phyloP scores from a whole-genome alignment of 2,888 invertebrate genomes.

The Cetonia aurata region DNA sequence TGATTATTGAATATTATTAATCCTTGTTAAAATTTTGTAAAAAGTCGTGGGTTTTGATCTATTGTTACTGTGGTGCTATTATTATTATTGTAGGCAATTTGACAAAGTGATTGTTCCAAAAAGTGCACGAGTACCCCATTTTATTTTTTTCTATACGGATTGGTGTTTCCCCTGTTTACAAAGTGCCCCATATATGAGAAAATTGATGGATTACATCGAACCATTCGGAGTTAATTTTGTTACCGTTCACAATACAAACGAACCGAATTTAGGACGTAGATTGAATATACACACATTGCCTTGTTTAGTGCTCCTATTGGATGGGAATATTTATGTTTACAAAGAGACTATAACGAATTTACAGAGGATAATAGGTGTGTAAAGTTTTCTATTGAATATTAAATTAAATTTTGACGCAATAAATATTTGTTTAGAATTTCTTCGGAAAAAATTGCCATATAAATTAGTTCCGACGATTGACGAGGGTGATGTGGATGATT shows the following conservation, averaged over 20 bases:
- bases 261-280: conserved; percentile 80
- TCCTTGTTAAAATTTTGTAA: too few species aligned
- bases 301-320: conserved; percentile 82
- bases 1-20: too few species aligned
- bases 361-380: conserved; percentile 81
- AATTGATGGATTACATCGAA: conserved; percentile 87
- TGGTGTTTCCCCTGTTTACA: conserved; percentile 95
- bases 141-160: conserved; percentile 93
- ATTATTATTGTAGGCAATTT: conserved; percentile 77
- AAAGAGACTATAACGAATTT: conserved; percentile 85
- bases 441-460: conserved; percentile 88
- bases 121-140: conserved; percentile 84
- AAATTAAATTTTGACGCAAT: too few species aligned
- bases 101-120: conserved; percentile 89
- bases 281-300: conserved; percentile 87
- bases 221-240: conserved; percentile 86
- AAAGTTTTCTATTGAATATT: background rate
- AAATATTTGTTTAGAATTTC: conserved; percentile 75
- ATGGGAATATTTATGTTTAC: conserved; percentile 87
- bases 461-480: conserved; percentile 79
- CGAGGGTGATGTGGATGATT: conserved; percentile 80
- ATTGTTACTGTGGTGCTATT: too few species aligned
- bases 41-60: too few species aligned
- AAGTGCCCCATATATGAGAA: conserved; percentile 87
- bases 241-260: conserved; percentile 88